Base-by-base conservation (phyloP, 2,888 invertebrate genomes). In the Tuberolachnus salignus region DNA sequence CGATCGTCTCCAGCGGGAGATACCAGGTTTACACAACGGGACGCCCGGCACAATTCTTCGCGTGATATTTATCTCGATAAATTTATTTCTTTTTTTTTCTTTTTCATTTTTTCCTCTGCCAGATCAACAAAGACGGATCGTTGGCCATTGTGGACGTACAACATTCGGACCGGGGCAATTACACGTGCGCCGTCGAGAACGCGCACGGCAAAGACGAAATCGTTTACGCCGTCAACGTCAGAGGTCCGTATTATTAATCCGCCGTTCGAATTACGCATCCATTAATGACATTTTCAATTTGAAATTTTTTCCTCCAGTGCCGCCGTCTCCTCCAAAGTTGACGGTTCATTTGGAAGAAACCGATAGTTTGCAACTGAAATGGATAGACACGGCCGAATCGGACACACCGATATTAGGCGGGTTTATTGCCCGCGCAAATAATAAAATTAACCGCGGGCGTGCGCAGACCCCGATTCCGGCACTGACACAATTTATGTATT, bases 101-200 rank as follows among this genome's bases (percentile, higher is more conserved):
- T n/a, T n/a, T n/a, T n/a, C n/a, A n/a, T n/a, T n/a, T n/a, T n/a
- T n/a, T n/a, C n/a, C n/a, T n/a, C n/a, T n/a, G n/a, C n/a, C n/a
- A 82, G 80, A 81, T 81, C 16, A 74, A 81, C 23, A 84, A 84
- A 81, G 86, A 94, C 83, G 93, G 93, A 0, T 92, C 93, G 1
- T 87, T 94, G 34, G 89, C 91, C 70, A 91, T 94, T 82, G 90
- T 91, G 85, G 93, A 92, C 51, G 87, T 92, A 6, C 93, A 94
- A 85, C 91, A 91, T 82, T 90, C 90, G 26, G 95, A 96, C 86
- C 92, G 92, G 83, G 95, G 94, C 16, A 95, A 95, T 87, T 97
- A 95, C 86, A 94, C 94, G 0, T 97, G 96, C 84, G 87, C 89
- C 51, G 94, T 94, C 0, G 93, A 94, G 84, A 96, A 97, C 85